Evolutionary conservation across 2,888 invertebrate genomes (phyloP), one percentile per base, ranked within the genome.

Genomic region (Prosapia bicincta): DNA sequence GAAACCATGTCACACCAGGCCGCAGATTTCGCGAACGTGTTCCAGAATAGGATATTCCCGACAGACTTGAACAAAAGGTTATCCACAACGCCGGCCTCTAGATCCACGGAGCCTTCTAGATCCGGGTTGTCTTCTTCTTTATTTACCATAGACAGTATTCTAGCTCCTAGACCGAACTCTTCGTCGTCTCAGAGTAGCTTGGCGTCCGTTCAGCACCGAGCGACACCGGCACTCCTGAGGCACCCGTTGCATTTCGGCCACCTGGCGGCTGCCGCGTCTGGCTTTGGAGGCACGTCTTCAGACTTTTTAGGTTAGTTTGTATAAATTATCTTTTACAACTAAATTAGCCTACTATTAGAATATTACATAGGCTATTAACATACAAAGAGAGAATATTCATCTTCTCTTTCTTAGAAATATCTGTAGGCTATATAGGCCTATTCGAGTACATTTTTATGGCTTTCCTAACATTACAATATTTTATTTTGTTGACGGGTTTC

Each of bases 131-230:
- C 72, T 2, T 43, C 43, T 20, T 73, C 73, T 3, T 54, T 94
- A 78, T 95, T 95, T 85, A 95, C 94, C 81, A 95, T 95, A 83
- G 95, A 95, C 85, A 94, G 94, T 86, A 94, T 95, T 82, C 86
- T 95, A 84, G 93, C 93, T 69, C 93, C 93, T 72, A 79, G 68
- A 76, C 78, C 78, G 10, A 71, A 54, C 15, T 66, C 77, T 83
- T 87, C 82, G 79, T 81, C 88, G 82, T 77, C 85, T 84, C 81
- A 81, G 84, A 26, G 32, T 26, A 67, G 71, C 23, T 68, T 65
- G 9, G 26, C 73, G 26, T 25, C 69, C 1, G 71, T 77, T 2
- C 68, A 74, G 26, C 66, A 70, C 20, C 65, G 69, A 13, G 73
- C 76, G 76, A 84, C 85, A 72, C 84, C 85, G 70, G 82, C 84